These are phyloP conservation scores for Calliphora vomitoria DNA, from an alignment of 2,888 invertebrate species.

Conservation along the genomic window DNA sequence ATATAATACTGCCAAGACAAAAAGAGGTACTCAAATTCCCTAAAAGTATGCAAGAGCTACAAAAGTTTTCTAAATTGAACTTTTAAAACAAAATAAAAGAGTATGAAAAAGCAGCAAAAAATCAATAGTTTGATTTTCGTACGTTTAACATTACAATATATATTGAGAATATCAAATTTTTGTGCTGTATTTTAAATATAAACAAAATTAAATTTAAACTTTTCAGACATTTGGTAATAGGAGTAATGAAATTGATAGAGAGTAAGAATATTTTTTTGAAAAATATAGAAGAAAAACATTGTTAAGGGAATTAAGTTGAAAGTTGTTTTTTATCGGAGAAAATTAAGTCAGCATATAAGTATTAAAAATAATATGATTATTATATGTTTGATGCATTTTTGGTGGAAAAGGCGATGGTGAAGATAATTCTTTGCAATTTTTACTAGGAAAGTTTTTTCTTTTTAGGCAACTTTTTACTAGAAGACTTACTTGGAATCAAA, in stretches of 20 bases:
- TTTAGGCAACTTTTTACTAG: too few species aligned
- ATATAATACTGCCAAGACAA: background rate
- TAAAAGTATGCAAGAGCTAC: conserved; percentile 38
- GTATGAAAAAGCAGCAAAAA: conserved; percentile 26
- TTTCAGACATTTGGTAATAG: conserved; percentile 73
- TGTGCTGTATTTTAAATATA: conserved; percentile 52
- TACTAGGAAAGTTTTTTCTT: too few species aligned
- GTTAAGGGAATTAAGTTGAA: conserved; percentile 10
- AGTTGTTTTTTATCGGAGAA: background rate
- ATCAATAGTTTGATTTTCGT: conserved; percentile 39
- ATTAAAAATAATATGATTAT: background rate
- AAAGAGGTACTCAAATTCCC: background rate
- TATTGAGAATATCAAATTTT: conserved; percentile 28
- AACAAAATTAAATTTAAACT: conserved; percentile 76
- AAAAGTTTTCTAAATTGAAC: conserved; percentile 34
- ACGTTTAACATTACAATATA: conserved; percentile 7
- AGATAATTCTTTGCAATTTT: too few species aligned
- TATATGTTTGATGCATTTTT: too few species aligned
- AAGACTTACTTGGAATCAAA: too few species aligned
- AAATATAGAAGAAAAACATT: conserved; percentile 8
- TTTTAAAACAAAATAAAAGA: conserved; percentile 28
- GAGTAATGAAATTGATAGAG: conserved; percentile 52
- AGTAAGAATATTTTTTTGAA: background rate
- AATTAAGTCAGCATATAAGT: conserved; percentile 12
- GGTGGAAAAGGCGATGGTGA: too few species aligned